Evolutionary conservation across 2,888 invertebrate species (phyloP).

Genomic region (Drosophila niveifrons): DNA sequence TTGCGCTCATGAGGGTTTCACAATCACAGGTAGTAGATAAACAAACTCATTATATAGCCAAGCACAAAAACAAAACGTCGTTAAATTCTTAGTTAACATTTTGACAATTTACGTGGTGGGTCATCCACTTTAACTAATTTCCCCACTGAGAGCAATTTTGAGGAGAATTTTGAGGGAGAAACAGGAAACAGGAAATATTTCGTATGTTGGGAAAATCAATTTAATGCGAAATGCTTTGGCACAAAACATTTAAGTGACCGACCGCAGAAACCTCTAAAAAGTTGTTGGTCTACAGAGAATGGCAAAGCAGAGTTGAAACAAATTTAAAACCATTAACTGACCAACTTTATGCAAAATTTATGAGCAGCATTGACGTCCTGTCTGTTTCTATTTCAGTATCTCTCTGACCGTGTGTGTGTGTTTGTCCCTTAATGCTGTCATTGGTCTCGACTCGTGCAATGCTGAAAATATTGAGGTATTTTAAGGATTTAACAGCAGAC

Average conservation of each 20-base stretch:
- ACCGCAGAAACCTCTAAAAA: conserved; percentile 47
- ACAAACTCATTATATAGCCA: conserved; percentile 6
- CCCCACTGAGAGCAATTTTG: conserved; percentile 1
- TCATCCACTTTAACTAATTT: conserved; percentile 9
- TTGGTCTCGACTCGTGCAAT: conserved; percentile 37
- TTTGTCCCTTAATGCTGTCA: conserved; percentile 42
- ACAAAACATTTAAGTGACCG: conserved; percentile 39
- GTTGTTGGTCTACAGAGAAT: conserved; percentile 25
- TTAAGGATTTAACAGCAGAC: conserved; percentile 72
- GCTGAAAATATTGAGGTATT: conserved; percentile 69
- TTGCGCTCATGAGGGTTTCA: neutral
- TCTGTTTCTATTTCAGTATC: neutral
- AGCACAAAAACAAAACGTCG: neutral
- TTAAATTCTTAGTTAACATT: conserved; percentile 5
- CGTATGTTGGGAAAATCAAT: conserved; percentile 25
- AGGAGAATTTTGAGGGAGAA: neutral
- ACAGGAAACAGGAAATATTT: conserved; percentile 1
- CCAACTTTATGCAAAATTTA: conserved; percentile 64
- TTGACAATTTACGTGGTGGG: neutral
- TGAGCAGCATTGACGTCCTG: conserved; percentile 49
- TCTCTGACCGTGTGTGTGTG: conserved; percentile 5
- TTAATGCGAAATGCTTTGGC: conserved; percentile 39
- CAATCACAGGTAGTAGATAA: conserved; percentile 1
- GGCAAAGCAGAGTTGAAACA: conserved; percentile 40
- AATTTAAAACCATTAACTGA: conserved; percentile 78